Evolutionary conservation across 1,140 invertebrate species (phyloP).

Genomic region (Trichomalopsis sarcophagae): DNA sequence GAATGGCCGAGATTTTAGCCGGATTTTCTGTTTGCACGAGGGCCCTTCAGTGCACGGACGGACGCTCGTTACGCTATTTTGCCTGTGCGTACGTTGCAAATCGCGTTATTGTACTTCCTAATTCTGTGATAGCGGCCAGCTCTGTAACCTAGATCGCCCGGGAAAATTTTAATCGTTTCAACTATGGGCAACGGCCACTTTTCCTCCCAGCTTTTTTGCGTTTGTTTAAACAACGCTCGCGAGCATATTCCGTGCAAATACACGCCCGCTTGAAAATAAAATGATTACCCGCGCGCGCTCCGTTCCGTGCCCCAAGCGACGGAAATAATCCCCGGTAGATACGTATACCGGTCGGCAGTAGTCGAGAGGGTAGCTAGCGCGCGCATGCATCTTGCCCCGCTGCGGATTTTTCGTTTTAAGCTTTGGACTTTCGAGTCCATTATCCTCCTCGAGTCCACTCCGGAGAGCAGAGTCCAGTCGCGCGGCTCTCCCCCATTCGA

Average conservation of each 20-base stretch:
- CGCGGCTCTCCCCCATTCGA: background rate
- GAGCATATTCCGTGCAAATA: too few relatives aligned
- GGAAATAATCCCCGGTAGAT: background rate
- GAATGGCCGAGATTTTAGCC: slow-evolving; percentile 22
- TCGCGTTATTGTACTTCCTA: background rate
- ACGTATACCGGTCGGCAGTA: background rate
- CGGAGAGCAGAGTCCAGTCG: slow-evolving; percentile 2
- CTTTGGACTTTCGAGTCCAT: slow-evolving; percentile 55
- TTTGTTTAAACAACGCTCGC: too few relatives aligned
- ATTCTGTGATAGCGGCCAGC: too few relatives aligned
- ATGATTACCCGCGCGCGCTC: too few relatives aligned
- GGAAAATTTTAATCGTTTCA: background rate
- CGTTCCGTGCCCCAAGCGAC: too few relatives aligned
- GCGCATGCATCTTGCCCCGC: background rate
- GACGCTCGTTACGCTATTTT: slow-evolving; percentile 56
- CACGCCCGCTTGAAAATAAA: background rate
- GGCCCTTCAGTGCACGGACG: slow-evolving; percentile 55
- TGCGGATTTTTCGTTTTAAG: slow-evolving; percentile 45
- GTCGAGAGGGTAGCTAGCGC: background rate
- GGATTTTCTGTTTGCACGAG: slow-evolving; percentile 52
- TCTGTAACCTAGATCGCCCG: background rate
- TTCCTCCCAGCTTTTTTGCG: background rate
- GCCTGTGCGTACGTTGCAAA: background rate
- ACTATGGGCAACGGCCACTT: background rate
- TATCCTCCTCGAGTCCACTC: slow-evolving; percentile 49